A percentile compares a stretch with the other conserved stretches of the same genome.
These are phyloP conservation scores for Leptoclinus maculatus DNA, from an alignment of 2,797 vertebrate species.

Conservation along the genomic window DNA sequence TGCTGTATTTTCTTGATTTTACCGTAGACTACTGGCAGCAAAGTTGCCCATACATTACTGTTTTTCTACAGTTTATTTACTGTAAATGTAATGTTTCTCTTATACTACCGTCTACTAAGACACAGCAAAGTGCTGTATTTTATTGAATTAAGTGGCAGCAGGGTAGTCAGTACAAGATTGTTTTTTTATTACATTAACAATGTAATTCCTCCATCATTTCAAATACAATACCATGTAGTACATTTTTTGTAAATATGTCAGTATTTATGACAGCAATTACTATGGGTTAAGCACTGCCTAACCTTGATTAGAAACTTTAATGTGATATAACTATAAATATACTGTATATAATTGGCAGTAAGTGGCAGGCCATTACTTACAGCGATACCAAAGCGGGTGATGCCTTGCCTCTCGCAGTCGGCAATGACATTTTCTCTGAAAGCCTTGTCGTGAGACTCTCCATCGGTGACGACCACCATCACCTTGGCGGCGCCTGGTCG, in stretches of 20 bases:
- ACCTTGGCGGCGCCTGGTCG: slow-evolving; percentile 89
- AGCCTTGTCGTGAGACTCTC: slow-evolving; percentile 89
- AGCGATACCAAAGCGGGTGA: slow-evolving; percentile 93
- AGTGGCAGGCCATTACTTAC: slow-evolving; percentile 81
- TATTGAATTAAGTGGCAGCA: background rate
- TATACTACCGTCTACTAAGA: background rate
- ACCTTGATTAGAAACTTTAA: background rate
- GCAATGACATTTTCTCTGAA: slow-evolving; percentile 78
- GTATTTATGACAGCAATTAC: background rate
- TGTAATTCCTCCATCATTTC: background rate
- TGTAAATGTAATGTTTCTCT: background rate
- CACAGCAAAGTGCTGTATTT: background rate
- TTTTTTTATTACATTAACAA: background rate
- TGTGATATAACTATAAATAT: background rate
- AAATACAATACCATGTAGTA: background rate
- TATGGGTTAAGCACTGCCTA: background rate
- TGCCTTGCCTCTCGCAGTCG: slow-evolving; percentile 86
- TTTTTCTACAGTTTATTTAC: background rate
- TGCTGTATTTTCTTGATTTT: background rate
- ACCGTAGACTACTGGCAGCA: background rate
- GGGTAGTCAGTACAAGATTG: background rate
- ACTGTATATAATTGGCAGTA: background rate
- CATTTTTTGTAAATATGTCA: background rate
- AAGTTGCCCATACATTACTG: background rate
- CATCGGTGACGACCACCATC: slow-evolving; percentile 95